Percentiles rank a stretch among this genome's conserved stretches.
phyloP scores from a whole-genome alignment of 1,140 invertebrate species.

The Caerostris darwini region DNA sequence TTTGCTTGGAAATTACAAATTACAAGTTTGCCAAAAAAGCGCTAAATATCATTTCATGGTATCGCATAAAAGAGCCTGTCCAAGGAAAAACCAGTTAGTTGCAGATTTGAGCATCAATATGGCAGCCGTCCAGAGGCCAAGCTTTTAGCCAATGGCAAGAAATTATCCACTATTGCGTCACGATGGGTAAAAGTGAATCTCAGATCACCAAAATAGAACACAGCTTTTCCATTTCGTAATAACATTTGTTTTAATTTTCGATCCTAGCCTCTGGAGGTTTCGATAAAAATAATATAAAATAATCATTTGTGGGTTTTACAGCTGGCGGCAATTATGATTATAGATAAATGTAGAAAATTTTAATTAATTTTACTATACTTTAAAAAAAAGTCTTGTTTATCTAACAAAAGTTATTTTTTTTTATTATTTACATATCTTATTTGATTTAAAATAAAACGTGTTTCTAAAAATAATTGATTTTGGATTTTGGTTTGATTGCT shows the following conservation, averaged over 20 bases:
- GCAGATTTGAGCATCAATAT: conserved; percentile 54
- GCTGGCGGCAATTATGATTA: too few relatives aligned
- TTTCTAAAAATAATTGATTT: too few relatives aligned
- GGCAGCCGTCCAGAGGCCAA: conserved; percentile 49
- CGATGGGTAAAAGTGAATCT: conserved; percentile 63
- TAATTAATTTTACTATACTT: too few relatives aligned
- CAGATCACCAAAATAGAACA: conserved; percentile 47
- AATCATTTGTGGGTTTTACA: too few relatives aligned
- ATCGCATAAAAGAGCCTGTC: not conserved
- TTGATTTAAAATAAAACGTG: too few relatives aligned
- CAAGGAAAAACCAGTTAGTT: conserved; percentile 70
- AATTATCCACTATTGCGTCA: conserved; percentile 63
- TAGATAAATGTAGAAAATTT: too few relatives aligned
- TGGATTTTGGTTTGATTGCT: too few relatives aligned
- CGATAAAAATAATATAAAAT: not conserved
- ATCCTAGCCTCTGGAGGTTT: not conserved
- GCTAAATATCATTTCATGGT: not conserved
- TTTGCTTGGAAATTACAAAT: too few relatives aligned
- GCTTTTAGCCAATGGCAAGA: conserved; percentile 42
- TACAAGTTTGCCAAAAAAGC: not conserved
- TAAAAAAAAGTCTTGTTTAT: too few relatives aligned
- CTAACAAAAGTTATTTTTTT: too few relatives aligned
- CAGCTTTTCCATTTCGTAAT: conserved; percentile 32
- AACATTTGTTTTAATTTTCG: not conserved
- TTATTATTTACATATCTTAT: too few relatives aligned